These are phyloP conservation scores for Micropoecilia bifurca DNA, from an alignment of 2,797 vertebrate species.

Conservation along the genomic window DNA sequence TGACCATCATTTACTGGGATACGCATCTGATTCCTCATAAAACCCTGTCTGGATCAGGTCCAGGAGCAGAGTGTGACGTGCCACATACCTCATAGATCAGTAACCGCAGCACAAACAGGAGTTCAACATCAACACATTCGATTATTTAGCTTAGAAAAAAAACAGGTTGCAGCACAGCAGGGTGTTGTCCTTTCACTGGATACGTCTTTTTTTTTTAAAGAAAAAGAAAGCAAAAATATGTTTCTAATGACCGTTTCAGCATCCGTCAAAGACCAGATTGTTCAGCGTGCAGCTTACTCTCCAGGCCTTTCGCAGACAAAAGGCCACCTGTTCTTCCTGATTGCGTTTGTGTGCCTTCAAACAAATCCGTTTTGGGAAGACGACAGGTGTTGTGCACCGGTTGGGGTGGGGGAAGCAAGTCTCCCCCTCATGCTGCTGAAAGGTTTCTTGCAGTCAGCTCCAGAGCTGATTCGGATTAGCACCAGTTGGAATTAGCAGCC, in stretches of 20 bases:
- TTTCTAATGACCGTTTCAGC: neutral
- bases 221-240: neutral
- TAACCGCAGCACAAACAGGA: neutral
- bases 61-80: constrained; percentile 1
- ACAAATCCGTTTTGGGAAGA: constrained; percentile 6
- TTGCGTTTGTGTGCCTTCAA: neutral
- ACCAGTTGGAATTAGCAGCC: constrained; percentile 63
- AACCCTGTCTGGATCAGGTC: constrained; percentile 29
- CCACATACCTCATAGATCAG: neutral
- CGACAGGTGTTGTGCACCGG: constrained; percentile 10
- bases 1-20: constrained; percentile 65
- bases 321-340: constrained; percentile 14
- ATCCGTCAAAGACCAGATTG: constrained; percentile 1
- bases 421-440: neutral
- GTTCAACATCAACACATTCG: neutral
- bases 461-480: constrained; percentile 51
- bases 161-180: neutral
- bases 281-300: neutral
- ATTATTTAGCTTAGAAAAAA: neutral
- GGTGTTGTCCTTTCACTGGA: neutral
- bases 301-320: constrained; percentile 7
- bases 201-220: neutral
- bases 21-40: constrained; percentile 54
- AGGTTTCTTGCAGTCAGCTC: constrained; percentile 24
- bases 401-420: neutral